phyloP scores from a whole-genome alignment of 2,888 invertebrate genomes.

The Pristionchus maxplancki region DNA sequence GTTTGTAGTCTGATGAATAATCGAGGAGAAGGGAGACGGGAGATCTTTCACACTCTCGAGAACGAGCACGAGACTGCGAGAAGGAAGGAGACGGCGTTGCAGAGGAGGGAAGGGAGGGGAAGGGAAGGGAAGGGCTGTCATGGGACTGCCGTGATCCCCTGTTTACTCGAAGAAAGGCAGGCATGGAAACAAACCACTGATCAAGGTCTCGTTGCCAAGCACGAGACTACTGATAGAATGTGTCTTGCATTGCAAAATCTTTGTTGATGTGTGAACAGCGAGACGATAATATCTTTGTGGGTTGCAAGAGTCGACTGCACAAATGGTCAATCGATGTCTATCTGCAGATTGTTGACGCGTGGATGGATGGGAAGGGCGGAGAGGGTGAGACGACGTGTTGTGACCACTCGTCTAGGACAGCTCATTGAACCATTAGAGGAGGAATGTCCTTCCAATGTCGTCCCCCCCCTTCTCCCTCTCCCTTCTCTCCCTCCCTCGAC shows the following conservation, averaged over 20 bases:
- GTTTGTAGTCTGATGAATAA: conserved; percentile 33
- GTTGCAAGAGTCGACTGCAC: background rate
- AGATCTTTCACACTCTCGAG: conserved; percentile 2
- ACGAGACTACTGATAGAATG: background rate
- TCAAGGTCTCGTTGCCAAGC: background rate
- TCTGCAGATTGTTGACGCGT: background rate
- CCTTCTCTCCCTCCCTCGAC: background rate
- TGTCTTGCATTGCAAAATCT: background rate
- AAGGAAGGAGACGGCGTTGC: background rate
- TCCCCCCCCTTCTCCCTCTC: background rate
- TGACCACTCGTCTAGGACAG: background rate
- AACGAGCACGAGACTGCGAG: background rate
- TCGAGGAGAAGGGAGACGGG: background rate
- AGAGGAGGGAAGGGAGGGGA: background rate
- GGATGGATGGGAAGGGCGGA: too few relatives aligned
- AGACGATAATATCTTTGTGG: background rate
- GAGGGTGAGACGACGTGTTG: background rate
- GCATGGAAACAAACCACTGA: background rate
- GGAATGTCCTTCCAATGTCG: background rate
- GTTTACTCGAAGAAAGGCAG: background rate
- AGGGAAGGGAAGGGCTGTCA: background rate
- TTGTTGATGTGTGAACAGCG: background rate
- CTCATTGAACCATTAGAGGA: background rate
- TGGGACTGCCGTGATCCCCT: background rate
- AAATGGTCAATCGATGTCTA: background rate